Conservation (phyloP, 2,797 vertebrate species). For the Rousettus madagascariensis region DNA sequence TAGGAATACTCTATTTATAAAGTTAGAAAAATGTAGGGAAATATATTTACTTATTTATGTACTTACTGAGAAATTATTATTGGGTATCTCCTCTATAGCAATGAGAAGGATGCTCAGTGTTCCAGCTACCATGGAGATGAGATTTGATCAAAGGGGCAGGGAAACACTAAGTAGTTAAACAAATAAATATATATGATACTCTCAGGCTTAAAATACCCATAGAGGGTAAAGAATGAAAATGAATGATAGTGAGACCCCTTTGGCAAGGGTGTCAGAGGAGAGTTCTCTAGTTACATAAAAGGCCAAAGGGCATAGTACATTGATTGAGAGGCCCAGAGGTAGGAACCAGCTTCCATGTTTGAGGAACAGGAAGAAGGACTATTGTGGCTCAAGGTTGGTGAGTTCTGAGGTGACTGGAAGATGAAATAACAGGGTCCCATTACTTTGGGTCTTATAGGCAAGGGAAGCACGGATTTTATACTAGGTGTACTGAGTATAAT, state of each 20-base stretch:
- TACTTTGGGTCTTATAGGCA: fast-evolving
- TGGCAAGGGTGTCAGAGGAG: neutral
- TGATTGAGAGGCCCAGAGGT: neutral
- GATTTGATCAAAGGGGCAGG: neutral
- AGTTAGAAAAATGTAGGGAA: neutral
- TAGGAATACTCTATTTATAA: neutral
- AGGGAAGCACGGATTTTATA: neutral
- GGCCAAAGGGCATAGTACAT: neutral
- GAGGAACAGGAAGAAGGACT: neutral
- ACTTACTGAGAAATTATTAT: neutral
- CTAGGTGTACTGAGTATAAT: neutral
- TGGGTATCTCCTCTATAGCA: neutral
- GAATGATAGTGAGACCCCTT: neutral
- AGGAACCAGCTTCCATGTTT: neutral
- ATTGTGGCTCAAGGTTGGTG: neutral
- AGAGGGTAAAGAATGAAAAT: neutral
- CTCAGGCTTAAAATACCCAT: neutral
- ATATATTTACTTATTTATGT: neutral
- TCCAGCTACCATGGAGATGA: neutral
- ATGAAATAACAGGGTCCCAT: neutral
- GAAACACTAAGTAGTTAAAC: neutral
- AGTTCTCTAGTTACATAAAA: neutral
- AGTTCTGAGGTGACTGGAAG: neutral
- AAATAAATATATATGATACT: neutral
- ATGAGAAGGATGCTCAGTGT: neutral